phyloP scores from a whole-genome alignment of 2,888 invertebrate genomes.

The Halocaridina rubra region DNA sequence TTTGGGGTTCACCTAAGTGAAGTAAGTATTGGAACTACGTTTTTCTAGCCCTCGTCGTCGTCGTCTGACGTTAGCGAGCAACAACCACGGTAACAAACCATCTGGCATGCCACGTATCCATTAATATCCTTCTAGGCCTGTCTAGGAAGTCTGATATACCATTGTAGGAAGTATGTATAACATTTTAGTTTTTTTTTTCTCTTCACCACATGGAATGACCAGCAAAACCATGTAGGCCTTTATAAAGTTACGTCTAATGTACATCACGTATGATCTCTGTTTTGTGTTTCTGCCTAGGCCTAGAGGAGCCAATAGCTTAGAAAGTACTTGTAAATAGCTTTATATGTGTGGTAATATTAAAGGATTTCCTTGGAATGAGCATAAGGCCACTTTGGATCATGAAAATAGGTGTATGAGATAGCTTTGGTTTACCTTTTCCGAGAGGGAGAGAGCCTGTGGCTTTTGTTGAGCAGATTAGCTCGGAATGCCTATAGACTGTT shows the following conservation, averaged over 20 bases:
- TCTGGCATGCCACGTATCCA: conserved; percentile 55
- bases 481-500: conserved; percentile 41
- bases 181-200: conserved; percentile 35
- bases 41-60: conserved; percentile 26
- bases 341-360: conserved; percentile 51
- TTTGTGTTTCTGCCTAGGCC: conserved; percentile 49
- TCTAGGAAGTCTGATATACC: conserved; percentile 50
- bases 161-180: conserved; percentile 38
- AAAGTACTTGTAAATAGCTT: conserved; percentile 54
- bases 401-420: conserved; percentile 49
- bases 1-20: conserved; percentile 26
- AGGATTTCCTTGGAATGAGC: conserved; percentile 26
- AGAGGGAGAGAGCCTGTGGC: conserved; percentile 16
- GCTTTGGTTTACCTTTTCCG: conserved; percentile 24
- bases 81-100: conserved; percentile 40
- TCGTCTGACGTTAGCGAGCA: conserved; percentile 21
- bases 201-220: conserved; percentile 53
- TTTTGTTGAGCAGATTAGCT: conserved; percentile 47
- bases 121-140: conserved; percentile 60
- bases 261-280: conserved; percentile 42
- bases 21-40: conserved; percentile 40
- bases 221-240: conserved; percentile 57
- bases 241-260: conserved; percentile 45
- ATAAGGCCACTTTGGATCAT: conserved; percentile 45
- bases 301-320: conserved; percentile 53